Evolutionary conservation across 2,888 invertebrate genomes (phyloP).

Genomic region (Deilephila elpenor): DNA sequence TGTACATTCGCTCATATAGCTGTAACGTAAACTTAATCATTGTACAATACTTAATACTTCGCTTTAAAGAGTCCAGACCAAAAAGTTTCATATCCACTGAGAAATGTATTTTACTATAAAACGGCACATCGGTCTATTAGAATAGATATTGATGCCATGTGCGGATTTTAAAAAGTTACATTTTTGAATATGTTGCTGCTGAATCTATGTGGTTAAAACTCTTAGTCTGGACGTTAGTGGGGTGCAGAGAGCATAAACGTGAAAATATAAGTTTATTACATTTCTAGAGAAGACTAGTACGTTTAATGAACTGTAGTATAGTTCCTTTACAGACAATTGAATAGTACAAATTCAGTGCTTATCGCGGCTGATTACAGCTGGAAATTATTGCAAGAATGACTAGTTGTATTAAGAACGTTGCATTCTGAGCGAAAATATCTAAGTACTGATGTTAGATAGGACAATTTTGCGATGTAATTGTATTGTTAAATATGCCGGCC

Average conservation of each 20-base stretch:
- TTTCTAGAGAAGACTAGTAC: neutral
- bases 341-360: neutral
- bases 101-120: neutral
- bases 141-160: neutral
- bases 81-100: constrained; percentile 26
- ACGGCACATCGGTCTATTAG: neutral
- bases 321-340: constrained; percentile 7
- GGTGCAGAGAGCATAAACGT: constrained; percentile 8
- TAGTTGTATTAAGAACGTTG: neutral
- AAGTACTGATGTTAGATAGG: constrained; percentile 3
- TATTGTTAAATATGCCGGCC: no score
- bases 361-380: neutral
- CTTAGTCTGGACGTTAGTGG: constrained; percentile 17
- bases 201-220: constrained; percentile 14
- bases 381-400: neutral
- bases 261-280: neutral
- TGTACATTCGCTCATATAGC: constrained; percentile 27
- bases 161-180: neutral
- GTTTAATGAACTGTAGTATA: constrained; percentile 1
- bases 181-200: constrained; percentile 5
- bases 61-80: constrained; percentile 27
- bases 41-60: constrained; percentile 23
- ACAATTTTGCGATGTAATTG: neutral
- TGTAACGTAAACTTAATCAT: constrained; percentile 12
- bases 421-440: neutral